These are phyloP conservation scores for Trichoplusia ni DNA, from an alignment of 1,140 invertebrate genomes.

Conservation along the genomic window DNA sequence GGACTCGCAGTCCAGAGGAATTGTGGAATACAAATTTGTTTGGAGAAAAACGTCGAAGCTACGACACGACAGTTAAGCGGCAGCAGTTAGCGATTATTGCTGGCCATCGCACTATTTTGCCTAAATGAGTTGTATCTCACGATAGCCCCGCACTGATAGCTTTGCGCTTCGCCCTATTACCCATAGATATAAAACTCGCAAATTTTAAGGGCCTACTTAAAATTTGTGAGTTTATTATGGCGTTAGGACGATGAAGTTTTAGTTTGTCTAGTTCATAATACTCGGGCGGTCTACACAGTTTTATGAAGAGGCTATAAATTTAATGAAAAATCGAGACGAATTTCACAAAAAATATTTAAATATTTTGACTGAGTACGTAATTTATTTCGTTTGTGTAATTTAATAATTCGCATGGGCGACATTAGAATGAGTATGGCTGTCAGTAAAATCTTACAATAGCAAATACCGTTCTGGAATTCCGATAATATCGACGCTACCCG, in stretches of 20 bases:
- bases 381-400: too few relatives aligned
- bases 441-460: not conserved
- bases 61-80: conserved; percentile 53
- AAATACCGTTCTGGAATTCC: not conserved
- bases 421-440: not conserved
- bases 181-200: not conserved
- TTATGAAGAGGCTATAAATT: too few relatives aligned
- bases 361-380: too few relatives aligned
- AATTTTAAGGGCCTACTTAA: not conserved
- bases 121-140: conserved; percentile 67
- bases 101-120: conserved; percentile 59
- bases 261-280: too few relatives aligned
- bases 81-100: conserved; percentile 67
- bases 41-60: conserved; percentile 46
- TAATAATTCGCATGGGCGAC: too few relatives aligned
- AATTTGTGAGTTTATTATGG: too few relatives aligned
- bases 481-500: not conserved
- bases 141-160: conserved; percentile 40
- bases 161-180: conserved; percentile 3
- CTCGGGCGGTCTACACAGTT: too few relatives aligned
- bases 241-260: too few relatives aligned
- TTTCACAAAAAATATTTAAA: too few relatives aligned
- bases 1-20: not conserved
- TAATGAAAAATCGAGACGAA: too few relatives aligned
- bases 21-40: conserved; percentile 33